phyloP scores from a whole-genome alignment of 1,140 invertebrate species.

The Listronotus bonariensis region DNA sequence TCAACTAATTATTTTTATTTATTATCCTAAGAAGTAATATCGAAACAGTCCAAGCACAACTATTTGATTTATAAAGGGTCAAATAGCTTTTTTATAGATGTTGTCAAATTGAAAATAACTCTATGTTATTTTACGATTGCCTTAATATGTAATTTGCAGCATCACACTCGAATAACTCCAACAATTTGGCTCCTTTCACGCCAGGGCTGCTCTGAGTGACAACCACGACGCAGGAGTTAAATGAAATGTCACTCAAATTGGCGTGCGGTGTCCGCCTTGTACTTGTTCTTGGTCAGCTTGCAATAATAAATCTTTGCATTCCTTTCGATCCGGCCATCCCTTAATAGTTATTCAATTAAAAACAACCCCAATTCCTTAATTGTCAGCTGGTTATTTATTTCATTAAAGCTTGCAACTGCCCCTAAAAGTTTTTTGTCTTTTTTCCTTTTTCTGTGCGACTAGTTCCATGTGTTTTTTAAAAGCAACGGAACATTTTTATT shows the following conservation, averaged over 20 bases:
- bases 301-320: conserved; percentile 52
- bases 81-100: not conserved
- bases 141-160: conserved; percentile 46
- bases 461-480: too few species aligned
- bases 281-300: conserved; percentile 51
- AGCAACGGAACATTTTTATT: too few species aligned
- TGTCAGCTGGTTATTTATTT: conserved; percentile 35
- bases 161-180: conserved; percentile 46
- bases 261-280: conserved; percentile 50
- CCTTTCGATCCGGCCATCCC: conserved; percentile 32
- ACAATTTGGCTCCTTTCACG: conserved; percentile 43
- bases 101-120: conserved; percentile 17
- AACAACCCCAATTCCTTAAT: conserved; percentile 32
- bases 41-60: too few species aligned
- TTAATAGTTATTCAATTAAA: conserved; percentile 42
- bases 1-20: too few species aligned
- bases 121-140: not conserved
- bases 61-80: too few species aligned
- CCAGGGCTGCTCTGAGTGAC: conserved; percentile 49
- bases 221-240: conserved; percentile 52
- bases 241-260: conserved; percentile 56
- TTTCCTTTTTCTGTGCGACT: too few species aligned
- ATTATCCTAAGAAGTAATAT: too few species aligned
- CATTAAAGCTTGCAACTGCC: conserved; percentile 10
- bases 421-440: conserved; percentile 6